Conservation (phyloP, 2,113 vertebrate genomes). For the Alaudala cheleensis region DNA sequence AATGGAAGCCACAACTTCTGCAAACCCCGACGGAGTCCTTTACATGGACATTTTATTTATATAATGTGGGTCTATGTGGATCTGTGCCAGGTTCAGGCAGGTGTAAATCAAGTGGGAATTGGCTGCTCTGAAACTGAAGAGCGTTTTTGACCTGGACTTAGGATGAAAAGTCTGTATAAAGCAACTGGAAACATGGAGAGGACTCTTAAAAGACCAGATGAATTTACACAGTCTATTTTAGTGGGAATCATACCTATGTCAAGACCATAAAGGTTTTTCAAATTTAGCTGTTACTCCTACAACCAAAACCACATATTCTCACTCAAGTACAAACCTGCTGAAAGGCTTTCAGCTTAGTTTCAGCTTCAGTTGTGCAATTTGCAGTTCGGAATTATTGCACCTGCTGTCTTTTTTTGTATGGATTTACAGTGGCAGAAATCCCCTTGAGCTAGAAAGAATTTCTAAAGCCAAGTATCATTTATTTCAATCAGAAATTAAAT, state of each 20-base stretch:
- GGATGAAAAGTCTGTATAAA: not conserved
- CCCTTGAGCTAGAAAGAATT: constrained; percentile 9
- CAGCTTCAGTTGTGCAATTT: constrained; percentile 30
- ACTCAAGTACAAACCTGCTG: not conserved
- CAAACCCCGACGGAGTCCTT: not conserved
- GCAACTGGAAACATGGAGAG: not conserved
- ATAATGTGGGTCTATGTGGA: not conserved
- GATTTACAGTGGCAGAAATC: not conserved
- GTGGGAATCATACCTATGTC: not conserved
- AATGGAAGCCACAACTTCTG: not conserved
- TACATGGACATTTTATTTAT: not conserved
- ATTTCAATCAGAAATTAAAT: not conserved
- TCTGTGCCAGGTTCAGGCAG: not conserved
- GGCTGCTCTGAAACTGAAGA: not conserved
- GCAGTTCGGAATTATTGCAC: not conserved
- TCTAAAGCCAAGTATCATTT: not conserved
- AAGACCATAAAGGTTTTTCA: not conserved
- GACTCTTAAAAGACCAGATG: not conserved
- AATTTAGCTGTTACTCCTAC: not conserved
- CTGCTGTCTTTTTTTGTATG: not conserved
- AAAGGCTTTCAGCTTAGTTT: constrained; percentile 3
- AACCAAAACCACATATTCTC: not conserved
- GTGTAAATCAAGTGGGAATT: not conserved
- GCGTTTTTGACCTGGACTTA: not conserved
- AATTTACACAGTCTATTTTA: not conserved